Percentiles rank a stretch among this genome's conserved stretches.
Conservation (phyloP, 2,797 vertebrate genomes). For the Cossypha caffra region DNA sequence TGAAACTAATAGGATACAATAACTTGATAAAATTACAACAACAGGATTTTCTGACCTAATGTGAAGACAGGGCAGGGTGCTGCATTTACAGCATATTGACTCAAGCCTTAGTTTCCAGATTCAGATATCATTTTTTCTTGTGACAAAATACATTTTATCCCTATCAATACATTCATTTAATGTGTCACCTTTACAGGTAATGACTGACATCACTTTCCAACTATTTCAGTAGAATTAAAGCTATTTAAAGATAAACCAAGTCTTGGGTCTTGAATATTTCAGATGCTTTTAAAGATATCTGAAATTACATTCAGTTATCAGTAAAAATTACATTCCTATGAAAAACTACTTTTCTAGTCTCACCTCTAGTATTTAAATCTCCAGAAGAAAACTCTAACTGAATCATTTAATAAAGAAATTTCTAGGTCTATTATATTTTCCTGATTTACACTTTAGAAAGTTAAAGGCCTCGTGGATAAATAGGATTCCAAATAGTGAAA, state of each 20-base stretch:
- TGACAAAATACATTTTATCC: not conserved
- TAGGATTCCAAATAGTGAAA: not conserved
- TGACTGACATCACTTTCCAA: not conserved
- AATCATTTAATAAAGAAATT: not conserved
- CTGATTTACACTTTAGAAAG: not conserved
- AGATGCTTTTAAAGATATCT: not conserved
- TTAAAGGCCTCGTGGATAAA: not conserved
- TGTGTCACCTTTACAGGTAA: not conserved
- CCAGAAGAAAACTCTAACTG: not conserved
- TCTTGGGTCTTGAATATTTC: not conserved
- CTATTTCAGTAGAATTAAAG: constrained; percentile 5
- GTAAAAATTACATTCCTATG: not conserved
- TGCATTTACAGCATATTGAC: not conserved
- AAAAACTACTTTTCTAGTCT: not conserved
- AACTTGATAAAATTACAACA: not conserved
- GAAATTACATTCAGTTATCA: not conserved
- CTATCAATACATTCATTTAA: not conserved
- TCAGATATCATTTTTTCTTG: not conserved
- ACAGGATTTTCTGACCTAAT: not conserved
- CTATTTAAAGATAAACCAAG: not conserved
- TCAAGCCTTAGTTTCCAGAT: not conserved
- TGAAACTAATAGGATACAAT: not conserved
- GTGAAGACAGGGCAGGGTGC: not conserved
- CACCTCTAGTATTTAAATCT: not conserved
- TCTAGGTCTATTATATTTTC: not conserved